Percentiles rank a stretch among this genome's conserved stretches.
Conservation (phyloP, 2,797 vertebrate species). For the Eleutherodactylus coqui region DNA sequence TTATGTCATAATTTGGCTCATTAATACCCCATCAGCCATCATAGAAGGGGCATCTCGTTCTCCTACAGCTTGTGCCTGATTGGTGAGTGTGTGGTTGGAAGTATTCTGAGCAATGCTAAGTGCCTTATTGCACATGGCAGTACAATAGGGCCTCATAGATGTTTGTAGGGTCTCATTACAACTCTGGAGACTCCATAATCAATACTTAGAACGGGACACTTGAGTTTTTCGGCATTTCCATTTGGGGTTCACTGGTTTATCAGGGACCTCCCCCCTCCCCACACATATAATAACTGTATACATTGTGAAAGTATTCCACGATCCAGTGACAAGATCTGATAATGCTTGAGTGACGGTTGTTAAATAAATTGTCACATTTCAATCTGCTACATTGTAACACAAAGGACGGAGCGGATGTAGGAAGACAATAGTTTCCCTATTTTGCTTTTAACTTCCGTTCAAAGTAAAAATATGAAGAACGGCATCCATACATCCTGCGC, state of each 20-base stretch:
- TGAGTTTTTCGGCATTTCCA: neutral
- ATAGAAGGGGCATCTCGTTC: no score
- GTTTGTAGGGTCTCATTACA: no score
- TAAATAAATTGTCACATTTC: neutral
- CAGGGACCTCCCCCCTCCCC: neutral
- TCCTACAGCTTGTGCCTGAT: no score
- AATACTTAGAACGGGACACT: neutral
- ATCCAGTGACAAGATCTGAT: neutral
- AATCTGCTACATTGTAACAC: slow-evolving; percentile 11
- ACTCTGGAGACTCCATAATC: no score
- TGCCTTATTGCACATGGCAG: no score
- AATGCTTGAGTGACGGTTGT: neutral
- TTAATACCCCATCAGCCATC: no score
- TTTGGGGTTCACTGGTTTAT: neutral
- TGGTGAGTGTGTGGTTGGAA: no score
- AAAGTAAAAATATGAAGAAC: slow-evolving; percentile 1
- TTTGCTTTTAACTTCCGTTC: slow-evolving; percentile 43
- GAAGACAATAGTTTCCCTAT: slow-evolving; percentile 43
- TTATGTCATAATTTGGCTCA: no score
- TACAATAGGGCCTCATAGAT: no score
- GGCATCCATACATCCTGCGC: slow-evolving; percentile 35
- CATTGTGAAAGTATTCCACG: neutral
- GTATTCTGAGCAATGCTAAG: no score
- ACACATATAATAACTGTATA: neutral
- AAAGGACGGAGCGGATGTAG: slow-evolving; percentile 43